These are phyloP conservation scores for Neoaliturus tenellus DNA, from an alignment of 2,888 invertebrate genomes.

Conservation along the genomic window DNA sequence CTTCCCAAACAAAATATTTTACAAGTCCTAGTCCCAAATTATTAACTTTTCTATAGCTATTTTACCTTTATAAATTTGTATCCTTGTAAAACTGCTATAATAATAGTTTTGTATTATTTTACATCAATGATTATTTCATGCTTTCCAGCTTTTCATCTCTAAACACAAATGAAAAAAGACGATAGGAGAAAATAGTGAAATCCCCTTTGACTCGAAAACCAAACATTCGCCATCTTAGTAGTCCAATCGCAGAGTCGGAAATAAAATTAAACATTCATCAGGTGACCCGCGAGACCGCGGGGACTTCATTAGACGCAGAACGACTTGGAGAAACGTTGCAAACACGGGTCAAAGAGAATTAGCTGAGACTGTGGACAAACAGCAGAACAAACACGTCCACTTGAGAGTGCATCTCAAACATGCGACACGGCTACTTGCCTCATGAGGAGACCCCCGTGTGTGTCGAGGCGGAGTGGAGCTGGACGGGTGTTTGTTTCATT, in stretches of 20 bases:
- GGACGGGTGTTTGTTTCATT: not conserved
- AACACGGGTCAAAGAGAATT: slow-evolving; percentile 19
- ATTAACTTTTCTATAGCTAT: too few relatives aligned
- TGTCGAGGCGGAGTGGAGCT: not conserved
- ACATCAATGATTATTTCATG: too few relatives aligned
- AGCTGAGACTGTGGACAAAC: slow-evolving; percentile 26
- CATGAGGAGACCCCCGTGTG: not conserved
- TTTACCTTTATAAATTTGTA: too few relatives aligned
- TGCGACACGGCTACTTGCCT: not conserved
- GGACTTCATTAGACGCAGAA: slow-evolving; percentile 22
- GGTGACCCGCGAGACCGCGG: not conserved
- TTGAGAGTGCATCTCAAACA: slow-evolving; percentile 35
- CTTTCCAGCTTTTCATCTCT: too few relatives aligned
- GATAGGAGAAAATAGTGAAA: too few relatives aligned
- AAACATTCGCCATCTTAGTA: not conserved
- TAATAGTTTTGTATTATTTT: too few relatives aligned
- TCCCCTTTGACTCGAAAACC: too few relatives aligned
- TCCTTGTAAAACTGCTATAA: too few relatives aligned
- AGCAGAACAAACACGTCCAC: not conserved
- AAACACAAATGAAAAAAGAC: too few relatives aligned
- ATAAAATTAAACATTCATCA: slow-evolving; percentile 31
- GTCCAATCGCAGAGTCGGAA: not conserved
- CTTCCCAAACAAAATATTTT: too few relatives aligned
- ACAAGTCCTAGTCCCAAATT: too few relatives aligned
- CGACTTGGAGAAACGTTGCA: slow-evolving; percentile 30